Evolutionary conservation across 1,140 invertebrate genomes (phyloP), one percentile per base, ranked within the genome.

Genomic region (Asobara japonica): DNA sequence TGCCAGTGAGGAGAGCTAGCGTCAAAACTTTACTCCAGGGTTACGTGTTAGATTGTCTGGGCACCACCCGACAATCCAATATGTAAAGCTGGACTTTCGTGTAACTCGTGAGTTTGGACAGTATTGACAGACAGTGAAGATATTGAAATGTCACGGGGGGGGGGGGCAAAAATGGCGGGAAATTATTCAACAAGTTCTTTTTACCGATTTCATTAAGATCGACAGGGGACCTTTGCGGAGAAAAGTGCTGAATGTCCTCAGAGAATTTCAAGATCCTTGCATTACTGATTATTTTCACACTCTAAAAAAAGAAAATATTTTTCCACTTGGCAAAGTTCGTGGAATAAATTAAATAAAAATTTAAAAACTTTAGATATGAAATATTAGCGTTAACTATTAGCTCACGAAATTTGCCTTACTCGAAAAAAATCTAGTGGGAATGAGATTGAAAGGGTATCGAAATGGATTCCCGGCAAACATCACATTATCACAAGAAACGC

Each of bases 41-140:
- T 56, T 56, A 56, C 51, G 51, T 56, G 51, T 56, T 56, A 56
- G 51, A 56, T 56, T 56, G 51, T 56, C 51, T 56, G 51, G n/a
- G n/a, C n/a, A n/a, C 41, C 41, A 6, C 51, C 51, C 3, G 51
- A 56, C 51, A 27, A 56, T 56, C 22, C 51, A 27, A 56, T 56
- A 56, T 56, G 51, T 56, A 56, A 56, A 56, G 51, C 51, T 25
- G 22, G 51, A 56, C 51, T 56, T 56, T 56, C 25, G 51, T 56
- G 51, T 56, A 25, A 27, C 20, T 22, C 3, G 20, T 8, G 51
- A 56, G 51, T 56, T 56, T 25, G 20, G 51, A 56, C 51, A 56
- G 51, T 27, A 56, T 56, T 56, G 51, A 56, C 51, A 56, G 51
- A 27, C 20, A 56, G 2, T 18, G 22, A 22, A 56, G 20, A 27